A percentile compares a stretch with the other conserved stretches of the same genome.
These are phyloP conservation scores for Tapera naevia DNA, from an alignment of 2,797 vertebrate genomes.

Conservation along the genomic window DNA sequence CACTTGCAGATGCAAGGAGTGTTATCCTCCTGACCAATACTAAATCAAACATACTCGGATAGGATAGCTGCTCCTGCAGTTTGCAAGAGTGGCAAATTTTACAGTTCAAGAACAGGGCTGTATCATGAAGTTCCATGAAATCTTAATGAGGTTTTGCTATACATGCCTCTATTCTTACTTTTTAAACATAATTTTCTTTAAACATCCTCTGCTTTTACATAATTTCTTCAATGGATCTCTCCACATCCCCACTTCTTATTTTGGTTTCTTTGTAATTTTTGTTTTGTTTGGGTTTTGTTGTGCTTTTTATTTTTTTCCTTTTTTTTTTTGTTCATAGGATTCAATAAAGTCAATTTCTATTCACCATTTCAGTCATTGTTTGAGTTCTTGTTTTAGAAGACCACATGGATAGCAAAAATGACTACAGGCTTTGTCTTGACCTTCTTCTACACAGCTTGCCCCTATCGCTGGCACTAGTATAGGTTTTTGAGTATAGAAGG, in stretches of 20 bases:
- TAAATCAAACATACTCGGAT: neutral
- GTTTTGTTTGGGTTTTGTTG: no score
- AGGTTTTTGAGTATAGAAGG: neutral
- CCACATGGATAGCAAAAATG: neutral
- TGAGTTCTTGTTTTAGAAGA: neutral
- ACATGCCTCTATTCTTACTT: neutral
- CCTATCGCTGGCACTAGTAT: neutral
- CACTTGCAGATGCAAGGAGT: neutral
- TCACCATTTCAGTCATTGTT: neutral
- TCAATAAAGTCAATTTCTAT: neutral
- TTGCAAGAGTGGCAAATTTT: neutral
- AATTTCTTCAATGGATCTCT: neutral
- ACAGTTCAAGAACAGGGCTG: neutral
- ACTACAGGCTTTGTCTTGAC: neutral
- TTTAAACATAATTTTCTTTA: neutral
- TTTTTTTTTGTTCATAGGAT: neutral
- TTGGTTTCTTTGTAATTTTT: neutral
- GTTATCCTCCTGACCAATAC: neutral
- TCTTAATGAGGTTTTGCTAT: neutral
- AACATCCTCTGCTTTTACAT: neutral
- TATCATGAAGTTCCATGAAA: neutral
- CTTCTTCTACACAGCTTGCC: neutral
- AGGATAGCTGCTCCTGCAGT: neutral
- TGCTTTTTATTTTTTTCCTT: neutral
- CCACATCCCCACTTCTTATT: neutral